These are phyloP conservation scores for Oncorhynchus gorbuscha DNA, from an alignment of 2,113 vertebrate genomes.

Conservation along the genomic window DNA sequence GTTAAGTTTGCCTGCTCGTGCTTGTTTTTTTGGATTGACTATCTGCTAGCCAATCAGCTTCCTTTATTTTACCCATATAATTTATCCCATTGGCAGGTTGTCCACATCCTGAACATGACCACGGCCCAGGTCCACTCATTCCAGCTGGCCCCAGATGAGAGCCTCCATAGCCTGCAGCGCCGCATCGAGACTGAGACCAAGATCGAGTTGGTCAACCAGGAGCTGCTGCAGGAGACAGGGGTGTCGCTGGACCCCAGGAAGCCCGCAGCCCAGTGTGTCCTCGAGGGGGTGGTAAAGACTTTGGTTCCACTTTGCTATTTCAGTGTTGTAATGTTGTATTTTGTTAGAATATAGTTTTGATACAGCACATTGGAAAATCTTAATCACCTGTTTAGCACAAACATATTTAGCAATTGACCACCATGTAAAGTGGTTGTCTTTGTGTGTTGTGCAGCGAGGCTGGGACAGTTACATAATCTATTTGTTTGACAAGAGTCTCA, in stretches of 20 bases:
- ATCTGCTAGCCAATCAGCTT: no score
- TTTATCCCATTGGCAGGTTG: constrained; percentile 75
- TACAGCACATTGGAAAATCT: not conserved
- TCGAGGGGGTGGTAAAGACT: constrained; percentile 86
- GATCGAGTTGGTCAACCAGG: constrained; percentile 90
- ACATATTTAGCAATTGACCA: not conserved
- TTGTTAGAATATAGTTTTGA: no score
- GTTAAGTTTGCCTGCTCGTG: no score
- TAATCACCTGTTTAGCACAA: no score
- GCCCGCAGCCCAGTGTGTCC: constrained; percentile 91
- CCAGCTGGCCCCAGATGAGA: constrained; percentile 85
- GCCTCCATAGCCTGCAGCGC: constrained; percentile 89
- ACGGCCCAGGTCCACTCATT: constrained; percentile 94
- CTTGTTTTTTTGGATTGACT: no score
- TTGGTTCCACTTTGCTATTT: not conserved
- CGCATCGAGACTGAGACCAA: constrained; percentile 87
- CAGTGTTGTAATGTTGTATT: not conserved
- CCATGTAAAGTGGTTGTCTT: not conserved
- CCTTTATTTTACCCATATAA: not conserved
- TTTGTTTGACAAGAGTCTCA: constrained; percentile 96
- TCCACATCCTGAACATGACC: constrained; percentile 96
- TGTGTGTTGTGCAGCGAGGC: constrained; percentile 78
- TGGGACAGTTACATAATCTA: constrained; percentile 99
- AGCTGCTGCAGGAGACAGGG: constrained; percentile 93
- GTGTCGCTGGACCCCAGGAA: constrained; percentile 94